Base-by-base conservation (phyloP, 1,140 invertebrate species). In the Papilio polyxenes region DNA sequence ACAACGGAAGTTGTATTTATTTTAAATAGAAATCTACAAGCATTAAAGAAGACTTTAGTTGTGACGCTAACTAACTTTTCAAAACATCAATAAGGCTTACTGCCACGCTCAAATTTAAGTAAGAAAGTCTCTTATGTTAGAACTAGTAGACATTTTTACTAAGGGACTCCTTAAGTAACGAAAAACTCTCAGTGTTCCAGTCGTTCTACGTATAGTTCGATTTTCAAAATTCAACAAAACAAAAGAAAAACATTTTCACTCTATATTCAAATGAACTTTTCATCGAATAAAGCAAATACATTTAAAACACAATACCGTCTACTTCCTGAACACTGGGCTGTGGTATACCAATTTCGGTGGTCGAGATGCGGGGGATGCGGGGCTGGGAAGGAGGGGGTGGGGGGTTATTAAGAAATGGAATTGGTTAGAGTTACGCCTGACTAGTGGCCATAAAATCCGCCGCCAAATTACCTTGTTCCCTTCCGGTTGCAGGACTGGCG, bases 391-490 rank as follows among this genome's bases (percentile, higher is more conserved):
- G 13, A 0, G 10, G 17, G 17, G 75, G 10, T 77, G 13, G 9
- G 10, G 17, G 17, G 75, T n/a, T 77, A 77, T 77, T 77, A 77
- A 48, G 20, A 77, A 77, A 56, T 53, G 75, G 75, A 77, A 77
- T 77, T 77, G 75, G 75, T 77, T 77, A 53, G 75, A 77, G 48
- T 53, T 77, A 77, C 75, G 75, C 75, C 48, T 53, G 75, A 49
- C 75, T 77, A 77, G 75, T 53, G 75, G 20, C 23, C 75, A 37
- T 77, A 77, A 77, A 77, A 53, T 53, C 49, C 75, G 75, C 75
- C 49, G 49, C 75, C 75, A 77, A 77, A 77, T 77, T 77, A 53
- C 75, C 75, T 77, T 56, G 49, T 77, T 77, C 75, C 75, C 75
- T 77, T 77, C 75, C 75, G 75, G 75, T 77, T 77, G 75, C n/a